Percentiles rank a stretch among this genome's conserved stretches.
Evolutionary conservation across 1,140 invertebrate genomes (phyloP).

Genomic region (Drosophila subobscura): DNA sequence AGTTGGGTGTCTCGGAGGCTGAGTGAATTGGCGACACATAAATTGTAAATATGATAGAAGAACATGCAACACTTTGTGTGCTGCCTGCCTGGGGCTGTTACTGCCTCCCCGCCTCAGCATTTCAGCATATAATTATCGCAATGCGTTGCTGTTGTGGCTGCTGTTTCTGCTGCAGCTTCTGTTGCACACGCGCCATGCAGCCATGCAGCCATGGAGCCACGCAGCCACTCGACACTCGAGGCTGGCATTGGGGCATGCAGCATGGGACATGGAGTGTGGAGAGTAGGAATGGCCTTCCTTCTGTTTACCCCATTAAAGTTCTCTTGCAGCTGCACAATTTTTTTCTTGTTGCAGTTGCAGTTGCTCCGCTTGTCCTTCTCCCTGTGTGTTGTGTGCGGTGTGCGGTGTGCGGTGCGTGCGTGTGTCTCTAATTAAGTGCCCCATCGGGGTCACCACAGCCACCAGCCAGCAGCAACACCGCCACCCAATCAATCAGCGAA

Average conservation of each 20-base stretch:
- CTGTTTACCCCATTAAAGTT: conserved; percentile 11
- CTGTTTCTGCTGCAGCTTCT: conserved; percentile 26
- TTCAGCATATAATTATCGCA: conserved; percentile 70
- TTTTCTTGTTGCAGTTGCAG: background rate
- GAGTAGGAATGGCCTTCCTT: conserved; percentile 1
- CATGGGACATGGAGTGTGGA: background rate
- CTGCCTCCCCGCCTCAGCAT: conserved; percentile 35
- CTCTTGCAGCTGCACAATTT: conserved; percentile 9
- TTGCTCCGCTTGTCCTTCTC: background rate
- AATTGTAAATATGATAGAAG: conserved; percentile 80
- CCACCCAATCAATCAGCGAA: conserved; percentile 24
- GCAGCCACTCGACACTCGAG: conserved; percentile 34
- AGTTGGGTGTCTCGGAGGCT: conserved; percentile 28
- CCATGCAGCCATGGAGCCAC: conserved; percentile 29
- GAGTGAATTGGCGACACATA: conserved; percentile 78
- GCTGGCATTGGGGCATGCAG: too few relatives aligned
- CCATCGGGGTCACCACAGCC: background rate
- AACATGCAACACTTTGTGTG: conserved; percentile 62
- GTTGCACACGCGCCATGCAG: conserved; percentile 55
- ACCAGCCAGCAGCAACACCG: too few relatives aligned
- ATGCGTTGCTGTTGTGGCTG: conserved; percentile 58
- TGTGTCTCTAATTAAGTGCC: conserved; percentile 35
- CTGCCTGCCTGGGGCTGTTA: conserved; percentile 15
- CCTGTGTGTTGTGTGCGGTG: too few relatives aligned
- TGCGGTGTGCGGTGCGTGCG: background rate